Evolutionary conservation across 2,888 invertebrate genomes (phyloP).

Genomic region (Chrysodeixis includens): DNA sequence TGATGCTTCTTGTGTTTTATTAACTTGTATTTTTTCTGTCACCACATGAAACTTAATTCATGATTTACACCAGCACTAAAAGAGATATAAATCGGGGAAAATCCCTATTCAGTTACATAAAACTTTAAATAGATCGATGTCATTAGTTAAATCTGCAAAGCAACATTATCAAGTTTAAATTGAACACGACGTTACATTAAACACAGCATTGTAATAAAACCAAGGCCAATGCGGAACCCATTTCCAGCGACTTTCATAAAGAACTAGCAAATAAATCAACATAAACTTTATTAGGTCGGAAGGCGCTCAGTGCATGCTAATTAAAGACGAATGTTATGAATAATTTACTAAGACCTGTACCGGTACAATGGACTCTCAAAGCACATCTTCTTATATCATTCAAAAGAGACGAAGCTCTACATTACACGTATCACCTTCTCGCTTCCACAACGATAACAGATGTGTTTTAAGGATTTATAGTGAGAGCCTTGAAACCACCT

Average conservation of each 20-base stretch:
- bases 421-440: not conserved
- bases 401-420: not conserved
- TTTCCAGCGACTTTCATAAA: conserved; percentile 24
- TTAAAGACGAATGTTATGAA: conserved; percentile 67
- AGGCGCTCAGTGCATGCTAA: conserved; percentile 62
- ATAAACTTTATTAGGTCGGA: conserved; percentile 51
- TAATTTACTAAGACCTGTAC: conserved; percentile 60
- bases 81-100: not conserved
- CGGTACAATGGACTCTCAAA: no score
- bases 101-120: not conserved
- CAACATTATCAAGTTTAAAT: not conserved
- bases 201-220: not conserved
- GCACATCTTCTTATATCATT: no score
- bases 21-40: no score
- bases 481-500: not conserved
- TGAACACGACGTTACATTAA: not conserved
- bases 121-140: not conserved
- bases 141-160: not conserved
- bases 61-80: no score
- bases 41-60: no score
- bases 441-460: not conserved
- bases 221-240: conserved; percentile 46
- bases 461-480: no score
- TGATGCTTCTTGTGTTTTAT: not conserved
- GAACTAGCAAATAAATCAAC: conserved; percentile 46